Conservation (phyloP, 2,888 invertebrate species). For the Drosophila tripunctata region DNA sequence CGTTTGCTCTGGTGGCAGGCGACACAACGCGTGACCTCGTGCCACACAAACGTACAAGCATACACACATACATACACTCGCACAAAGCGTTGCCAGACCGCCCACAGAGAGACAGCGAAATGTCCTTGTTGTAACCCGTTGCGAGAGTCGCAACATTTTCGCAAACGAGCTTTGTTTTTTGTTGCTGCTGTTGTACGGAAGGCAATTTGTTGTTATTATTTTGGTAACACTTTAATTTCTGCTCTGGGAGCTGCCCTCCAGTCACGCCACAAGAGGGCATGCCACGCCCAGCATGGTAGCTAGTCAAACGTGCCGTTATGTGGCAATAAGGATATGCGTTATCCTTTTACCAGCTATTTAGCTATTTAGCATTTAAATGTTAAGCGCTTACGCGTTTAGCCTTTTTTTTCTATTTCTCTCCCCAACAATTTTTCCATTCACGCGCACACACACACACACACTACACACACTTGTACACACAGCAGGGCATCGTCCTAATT, state of each 20-base stretch:
- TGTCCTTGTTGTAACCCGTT: constrained; percentile 65
- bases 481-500: constrained; percentile 42
- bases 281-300: constrained; percentile 46
- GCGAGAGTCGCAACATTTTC: constrained; percentile 65
- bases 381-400: constrained; percentile 59
- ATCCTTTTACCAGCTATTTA: constrained; percentile 80
- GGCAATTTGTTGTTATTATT: constrained; percentile 77
- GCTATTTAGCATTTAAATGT: constrained; percentile 80
- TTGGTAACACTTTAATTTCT: constrained; percentile 78
- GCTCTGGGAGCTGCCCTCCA: constrained; percentile 20
- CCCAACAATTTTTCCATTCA: background rate
- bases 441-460: too few relatives aligned
- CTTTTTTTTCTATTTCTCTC: constrained; percentile 24
- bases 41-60: constrained; percentile 35
- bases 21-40: constrained; percentile 50
- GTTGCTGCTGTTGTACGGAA: constrained; percentile 36
- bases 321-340: constrained; percentile 74
- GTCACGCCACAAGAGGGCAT: constrained; percentile 25
- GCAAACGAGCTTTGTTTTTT: constrained; percentile 35
- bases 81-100: constrained; percentile 27
- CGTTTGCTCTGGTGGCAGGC: constrained; percentile 49
- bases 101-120: constrained; percentile 49
- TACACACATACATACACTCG: background rate
- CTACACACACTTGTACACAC: too few relatives aligned
- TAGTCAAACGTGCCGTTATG: constrained; percentile 49